phyloP scores from a whole-genome alignment of 2,113 vertebrate genomes.

The Glaucomys volans region DNA sequence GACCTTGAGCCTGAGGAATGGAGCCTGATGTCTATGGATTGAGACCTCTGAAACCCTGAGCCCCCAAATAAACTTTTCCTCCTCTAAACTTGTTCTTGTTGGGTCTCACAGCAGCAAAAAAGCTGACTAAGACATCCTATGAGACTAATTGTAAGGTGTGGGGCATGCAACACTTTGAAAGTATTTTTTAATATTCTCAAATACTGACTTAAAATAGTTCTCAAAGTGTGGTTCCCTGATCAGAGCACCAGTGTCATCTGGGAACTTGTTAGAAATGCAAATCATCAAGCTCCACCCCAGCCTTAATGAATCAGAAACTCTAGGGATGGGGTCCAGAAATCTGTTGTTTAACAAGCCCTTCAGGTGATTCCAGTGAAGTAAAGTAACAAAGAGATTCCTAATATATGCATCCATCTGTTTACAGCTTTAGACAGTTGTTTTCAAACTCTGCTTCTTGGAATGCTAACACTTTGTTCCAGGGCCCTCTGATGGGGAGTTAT shows the following conservation, averaged over 20 bases:
- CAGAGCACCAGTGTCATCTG: background rate
- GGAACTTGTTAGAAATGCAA: slow-evolving; percentile 1
- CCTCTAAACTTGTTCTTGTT: too few relatives aligned
- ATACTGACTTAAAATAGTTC: background rate
- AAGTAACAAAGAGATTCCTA: background rate
- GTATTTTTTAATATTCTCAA: background rate
- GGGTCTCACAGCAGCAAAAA: too few relatives aligned
- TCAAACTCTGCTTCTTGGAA: slow-evolving; percentile 9
- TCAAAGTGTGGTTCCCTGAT: background rate
- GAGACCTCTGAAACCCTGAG: too few relatives aligned
- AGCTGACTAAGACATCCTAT: background rate
- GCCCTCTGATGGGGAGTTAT: background rate
- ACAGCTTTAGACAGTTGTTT: slow-evolving; percentile 26
- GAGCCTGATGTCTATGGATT: too few relatives aligned
- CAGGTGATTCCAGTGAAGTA: background rate
- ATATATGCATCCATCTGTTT: background rate
- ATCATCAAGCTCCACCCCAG: background rate
- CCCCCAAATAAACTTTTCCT: too few relatives aligned
- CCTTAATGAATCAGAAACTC: background rate
- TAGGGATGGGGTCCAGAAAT: background rate
- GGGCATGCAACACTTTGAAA: background rate
- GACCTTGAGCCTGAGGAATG: too few relatives aligned
- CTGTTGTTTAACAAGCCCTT: slow-evolving; percentile 10
- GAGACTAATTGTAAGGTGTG: background rate
- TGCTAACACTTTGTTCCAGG: background rate